phyloP scores from a whole-genome alignment of 2,888 invertebrate genomes.

The Synanthedon vespiformis region DNA sequence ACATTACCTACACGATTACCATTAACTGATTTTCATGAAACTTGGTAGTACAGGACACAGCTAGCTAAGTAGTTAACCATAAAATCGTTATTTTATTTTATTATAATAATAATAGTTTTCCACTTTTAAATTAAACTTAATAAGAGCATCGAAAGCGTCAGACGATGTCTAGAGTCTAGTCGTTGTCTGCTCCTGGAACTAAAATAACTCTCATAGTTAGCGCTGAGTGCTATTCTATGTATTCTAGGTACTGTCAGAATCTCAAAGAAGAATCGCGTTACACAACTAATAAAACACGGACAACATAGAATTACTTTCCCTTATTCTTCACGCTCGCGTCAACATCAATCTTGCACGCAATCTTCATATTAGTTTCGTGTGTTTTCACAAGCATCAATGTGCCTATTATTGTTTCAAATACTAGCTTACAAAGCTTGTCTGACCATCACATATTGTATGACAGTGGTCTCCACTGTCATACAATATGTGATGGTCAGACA shows the following conservation, averaged over 20 bases:
- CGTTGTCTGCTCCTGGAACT: constrained; percentile 5
- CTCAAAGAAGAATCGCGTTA: not conserved
- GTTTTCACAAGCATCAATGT: not conserved
- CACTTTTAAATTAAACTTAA: constrained; percentile 3
- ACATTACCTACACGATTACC: too few relatives aligned
- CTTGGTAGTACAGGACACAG: too few relatives aligned
- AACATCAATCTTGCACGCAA: constrained; percentile 5
- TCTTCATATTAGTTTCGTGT: constrained; percentile 1
- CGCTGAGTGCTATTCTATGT: too few relatives aligned
- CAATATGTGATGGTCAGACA: too few relatives aligned
- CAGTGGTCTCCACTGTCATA: too few relatives aligned
- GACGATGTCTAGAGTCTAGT: constrained; percentile 5
- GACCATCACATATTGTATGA: too few relatives aligned
- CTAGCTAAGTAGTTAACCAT: too few relatives aligned
- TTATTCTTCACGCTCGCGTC: not conserved
- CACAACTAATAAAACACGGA: not conserved
- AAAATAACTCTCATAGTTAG: constrained; percentile 4
- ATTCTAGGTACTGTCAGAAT: not conserved
- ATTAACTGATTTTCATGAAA: too few relatives aligned
- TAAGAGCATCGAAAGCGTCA: constrained; percentile 6
- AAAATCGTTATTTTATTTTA: too few relatives aligned
- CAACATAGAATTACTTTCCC: not conserved
- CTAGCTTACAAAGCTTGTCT: not conserved
- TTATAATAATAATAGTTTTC: too few relatives aligned
- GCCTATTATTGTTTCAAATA: not conserved